These are phyloP conservation scores for Chydorus sphaericus DNA, from an alignment of 2,888 invertebrate species.

Conservation along the genomic window DNA sequence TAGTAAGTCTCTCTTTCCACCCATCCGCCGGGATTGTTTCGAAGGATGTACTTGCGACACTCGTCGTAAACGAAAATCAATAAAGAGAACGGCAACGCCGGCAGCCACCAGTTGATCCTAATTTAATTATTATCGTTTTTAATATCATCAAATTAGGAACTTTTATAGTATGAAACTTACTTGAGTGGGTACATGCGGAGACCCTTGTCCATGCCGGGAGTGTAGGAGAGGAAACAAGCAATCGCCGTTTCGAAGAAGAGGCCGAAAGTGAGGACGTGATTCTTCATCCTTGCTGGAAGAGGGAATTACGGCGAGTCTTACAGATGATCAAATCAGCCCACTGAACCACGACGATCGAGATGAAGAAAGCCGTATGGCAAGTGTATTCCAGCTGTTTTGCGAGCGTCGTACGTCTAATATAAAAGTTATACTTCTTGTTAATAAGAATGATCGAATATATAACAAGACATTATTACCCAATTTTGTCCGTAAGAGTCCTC, in stretches of 20 bases:
- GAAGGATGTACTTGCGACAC: slow-evolving; percentile 48
- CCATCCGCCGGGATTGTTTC: slow-evolving; percentile 51
- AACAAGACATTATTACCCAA: slow-evolving; percentile 60
- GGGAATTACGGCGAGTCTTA: slow-evolving; percentile 92
- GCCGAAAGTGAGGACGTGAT: slow-evolving; percentile 12
- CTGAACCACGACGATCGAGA: slow-evolving; percentile 92
- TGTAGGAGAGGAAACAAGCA: slow-evolving; percentile 30
- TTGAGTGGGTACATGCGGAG: slow-evolving; percentile 19
- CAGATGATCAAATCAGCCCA: slow-evolving; percentile 98
- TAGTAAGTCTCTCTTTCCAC: slow-evolving; percentile 61
- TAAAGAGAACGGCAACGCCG: slow-evolving; percentile 56
- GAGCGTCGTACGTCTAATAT: slow-evolving; percentile 80
- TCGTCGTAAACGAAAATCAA: slow-evolving; percentile 63
- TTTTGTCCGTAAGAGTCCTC: slow-evolving; percentile 97
- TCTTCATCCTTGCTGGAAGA: slow-evolving; percentile 90
- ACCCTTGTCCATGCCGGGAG: slow-evolving; percentile 30
- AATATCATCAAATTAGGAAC: too few species aligned
- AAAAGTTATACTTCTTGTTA: too few species aligned
- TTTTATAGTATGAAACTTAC: slow-evolving; percentile 1
- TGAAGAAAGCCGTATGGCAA: slow-evolving; percentile 97
- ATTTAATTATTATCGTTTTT: too few species aligned
- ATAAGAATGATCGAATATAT: not conserved
- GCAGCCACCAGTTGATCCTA: slow-evolving; percentile 52
- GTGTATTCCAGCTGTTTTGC: slow-evolving; percentile 92
- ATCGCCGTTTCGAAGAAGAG: slow-evolving; percentile 26